Base-by-base conservation (phyloP, 2,888 invertebrate genomes). In the Cephus spinipes region DNA sequence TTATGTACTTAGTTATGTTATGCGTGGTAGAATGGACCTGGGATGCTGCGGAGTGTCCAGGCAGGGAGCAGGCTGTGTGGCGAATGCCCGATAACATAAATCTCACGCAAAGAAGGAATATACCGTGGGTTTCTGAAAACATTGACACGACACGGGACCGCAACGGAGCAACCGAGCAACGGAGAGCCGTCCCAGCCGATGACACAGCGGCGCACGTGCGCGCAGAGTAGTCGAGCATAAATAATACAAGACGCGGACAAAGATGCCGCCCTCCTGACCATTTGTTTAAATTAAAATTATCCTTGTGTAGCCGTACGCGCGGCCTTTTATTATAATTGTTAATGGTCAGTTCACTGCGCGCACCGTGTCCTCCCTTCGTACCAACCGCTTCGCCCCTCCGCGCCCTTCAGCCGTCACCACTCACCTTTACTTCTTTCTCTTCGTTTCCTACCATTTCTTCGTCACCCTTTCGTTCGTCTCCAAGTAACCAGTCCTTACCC, bases 211-310 rank as follows among this genome's bases (percentile, higher is more conserved):
- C 90, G 89, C 91, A 91, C 91, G 91, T 91, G 91, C 88, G 87
- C 87, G 84, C 86, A 80, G 78, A 81, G 89, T 89, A 87, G 89
- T 90, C 86, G 85, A 81, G 90, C 90, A 91, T 91, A 91, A 91
- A 91, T 91, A 91, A 91, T 90, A 88, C 88, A 86, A 89, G 91
- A 90, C 90, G 87, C 86, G 89, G 90, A 91, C 91, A 91, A 91
- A 91, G 91, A 91, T 88, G 90, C 91, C 91, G 91, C 90, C 89
- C 90, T 87, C 87, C 83, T 87, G 88, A 88, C 89, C 91, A 90
- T 91, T 91, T 91, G 90, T 91, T 91, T 90, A 89, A 91, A 91
- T 91, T 91, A 91, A 91, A 91, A 91, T 91, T 90, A 91, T 90
- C 88, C 87, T 84, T 83, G 81, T 82, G 83, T 82, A 83, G 83